phyloP scores from a whole-genome alignment of 1,140 invertebrate genomes.

The Neotoxoptera formosana region DNA sequence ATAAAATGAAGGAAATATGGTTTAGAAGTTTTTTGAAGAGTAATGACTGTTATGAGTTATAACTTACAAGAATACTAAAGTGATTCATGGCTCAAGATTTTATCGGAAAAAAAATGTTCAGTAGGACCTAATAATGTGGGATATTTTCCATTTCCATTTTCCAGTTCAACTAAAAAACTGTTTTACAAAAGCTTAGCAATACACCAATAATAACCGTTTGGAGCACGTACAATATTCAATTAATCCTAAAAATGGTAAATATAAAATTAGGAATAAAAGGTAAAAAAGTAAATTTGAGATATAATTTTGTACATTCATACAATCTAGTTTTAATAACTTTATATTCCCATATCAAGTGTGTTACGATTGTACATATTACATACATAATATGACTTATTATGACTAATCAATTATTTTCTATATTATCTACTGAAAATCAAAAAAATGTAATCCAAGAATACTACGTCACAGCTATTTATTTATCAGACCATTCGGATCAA shows the following conservation, averaged over 20 bases:
- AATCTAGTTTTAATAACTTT: not conserved
- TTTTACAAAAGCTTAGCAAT: not conserved
- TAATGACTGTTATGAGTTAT: not conserved
- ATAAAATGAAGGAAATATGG: not conserved
- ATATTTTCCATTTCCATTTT: too few relatives aligned
- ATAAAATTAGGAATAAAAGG: not conserved
- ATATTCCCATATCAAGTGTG: not conserved
- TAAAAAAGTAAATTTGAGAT: not conserved
- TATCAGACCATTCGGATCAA: not conserved
- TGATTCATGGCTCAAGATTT: not conserved
- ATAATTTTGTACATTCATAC: not conserved
- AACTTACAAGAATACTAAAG: not conserved
- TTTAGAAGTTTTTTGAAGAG: not conserved
- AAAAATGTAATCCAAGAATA: not conserved
- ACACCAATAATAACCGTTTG: not conserved
- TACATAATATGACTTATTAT: not conserved
- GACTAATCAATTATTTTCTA: not conserved
- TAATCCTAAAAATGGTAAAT: not conserved
- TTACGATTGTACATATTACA: too few relatives aligned
- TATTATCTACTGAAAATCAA: not conserved
- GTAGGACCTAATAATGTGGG: not conserved
- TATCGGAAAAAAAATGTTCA: not conserved
- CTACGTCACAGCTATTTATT: not conserved
- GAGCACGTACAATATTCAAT: not conserved
- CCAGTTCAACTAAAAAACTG: not conserved